Evolutionary conservation across 2,797 vertebrate genomes (phyloP), one percentile per base, ranked within the genome.

Genomic region (Lophotriccus pileatus): DNA sequence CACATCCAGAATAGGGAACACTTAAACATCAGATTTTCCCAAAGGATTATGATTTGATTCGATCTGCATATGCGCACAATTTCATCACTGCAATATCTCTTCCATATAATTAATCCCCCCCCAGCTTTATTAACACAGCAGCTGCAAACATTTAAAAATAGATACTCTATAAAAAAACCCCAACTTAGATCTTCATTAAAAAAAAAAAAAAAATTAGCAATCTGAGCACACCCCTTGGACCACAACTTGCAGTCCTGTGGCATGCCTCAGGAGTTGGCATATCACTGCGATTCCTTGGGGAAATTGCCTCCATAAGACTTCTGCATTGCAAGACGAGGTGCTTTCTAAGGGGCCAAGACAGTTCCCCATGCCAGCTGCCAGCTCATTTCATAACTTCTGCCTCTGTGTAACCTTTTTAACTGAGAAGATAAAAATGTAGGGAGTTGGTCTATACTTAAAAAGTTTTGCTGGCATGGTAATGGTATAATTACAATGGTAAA

Each of bases 361-460:
- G n/a, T 34, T 95, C 77, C 37, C 67, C 46, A 64, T 0, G 10
- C 63, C 80, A 74, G 62, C 59, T 88, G 78, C 74, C 77, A 87
- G 22, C 52, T 10, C 1, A 0, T 95, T 94, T 90, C 77, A 52
- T 94, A 96, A 91, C 67, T 88, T 82, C 89, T 90, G 50, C 44
- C 20, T 76, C 70, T 43, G 23, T 64, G 70, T 67, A 90, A 92
- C 87, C 67, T 74, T 94, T 94, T 53, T 56, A 70, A 70, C 47
- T 64, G 56, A 89, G 84, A 94, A 94, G 87, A 94, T 70, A 93
- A 94, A 95, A 87, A 94, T 4, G 7, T 7, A 84, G 75, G 88
- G 89, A 89, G 88, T 90, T n/a, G 20, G 67, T 87, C 88, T 84
- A 5, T 49, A 46, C 41, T 87, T 93, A 43, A 76, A 73, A 87